These are phyloP conservation scores for Palloptera scutellata DNA, from an alignment of 2,888 invertebrate species.

Conservation along the genomic window DNA sequence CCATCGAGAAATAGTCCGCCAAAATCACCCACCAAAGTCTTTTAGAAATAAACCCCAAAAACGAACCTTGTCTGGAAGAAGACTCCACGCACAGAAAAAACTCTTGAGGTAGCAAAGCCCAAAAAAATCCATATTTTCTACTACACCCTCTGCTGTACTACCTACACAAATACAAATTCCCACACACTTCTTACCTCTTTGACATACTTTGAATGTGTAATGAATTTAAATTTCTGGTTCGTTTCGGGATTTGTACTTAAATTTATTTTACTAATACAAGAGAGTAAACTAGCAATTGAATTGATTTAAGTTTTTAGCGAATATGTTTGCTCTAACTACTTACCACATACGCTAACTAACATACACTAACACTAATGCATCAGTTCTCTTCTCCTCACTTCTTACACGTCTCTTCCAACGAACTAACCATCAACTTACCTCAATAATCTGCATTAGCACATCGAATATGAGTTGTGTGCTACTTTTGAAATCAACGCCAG, in stretches of 20 bases:
- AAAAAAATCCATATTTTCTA: no score
- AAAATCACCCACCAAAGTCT: no score
- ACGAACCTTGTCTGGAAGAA: no score
- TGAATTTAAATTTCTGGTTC: conserved; percentile 20
- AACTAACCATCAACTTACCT: conserved; percentile 50
- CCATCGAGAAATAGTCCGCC: no score
- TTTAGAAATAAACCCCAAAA: no score
- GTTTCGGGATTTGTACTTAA: background rate
- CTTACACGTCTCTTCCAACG: background rate
- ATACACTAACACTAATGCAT: background rate
- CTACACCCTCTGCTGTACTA: no score
- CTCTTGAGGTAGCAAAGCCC: no score
- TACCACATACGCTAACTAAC: background rate
- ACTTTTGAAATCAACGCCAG: conserved; percentile 87
- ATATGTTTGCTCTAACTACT: conserved; percentile 7
- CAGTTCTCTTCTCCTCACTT: background rate
- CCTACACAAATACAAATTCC: no score
- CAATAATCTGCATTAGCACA: conserved; percentile 79
- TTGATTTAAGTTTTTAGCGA: conserved; percentile 9
- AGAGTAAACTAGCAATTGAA: no score
- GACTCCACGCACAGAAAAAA: no score
- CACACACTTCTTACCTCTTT: background rate
- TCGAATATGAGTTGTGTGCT: conserved; percentile 93
- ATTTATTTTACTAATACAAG: no score
- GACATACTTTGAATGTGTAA: conserved; percentile 17